Conservation (phyloP, 2,113 vertebrate genomes). For the Zingel zingel region DNA sequence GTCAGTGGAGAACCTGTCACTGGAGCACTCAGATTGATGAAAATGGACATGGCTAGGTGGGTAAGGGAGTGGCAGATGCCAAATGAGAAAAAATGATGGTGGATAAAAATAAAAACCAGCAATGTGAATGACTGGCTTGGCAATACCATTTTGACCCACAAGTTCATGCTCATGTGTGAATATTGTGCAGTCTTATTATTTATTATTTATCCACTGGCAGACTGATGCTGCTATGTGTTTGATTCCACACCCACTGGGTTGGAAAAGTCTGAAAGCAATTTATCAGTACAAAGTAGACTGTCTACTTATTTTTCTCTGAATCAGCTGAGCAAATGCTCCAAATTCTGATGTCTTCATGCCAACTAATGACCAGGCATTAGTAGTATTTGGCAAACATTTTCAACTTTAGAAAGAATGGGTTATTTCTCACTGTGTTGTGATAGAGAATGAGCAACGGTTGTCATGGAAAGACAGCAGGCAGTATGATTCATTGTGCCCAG, state of each 20-base stretch:
- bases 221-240: constrained; percentile 49
- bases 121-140: constrained; percentile 1
- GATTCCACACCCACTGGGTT: constrained; percentile 35
- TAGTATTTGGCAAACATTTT: constrained; percentile 51
- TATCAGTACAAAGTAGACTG: constrained; percentile 49
- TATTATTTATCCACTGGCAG: constrained; percentile 36
- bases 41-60: constrained; percentile 35
- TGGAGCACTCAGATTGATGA: constrained; percentile 54
- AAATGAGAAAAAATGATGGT: constrained; percentile 48
- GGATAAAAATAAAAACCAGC: constrained; percentile 18
- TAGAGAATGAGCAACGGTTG: constrained; percentile 50
- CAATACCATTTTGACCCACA: constrained; percentile 23
- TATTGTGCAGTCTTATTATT: constrained; percentile 13
- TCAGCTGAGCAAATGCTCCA: constrained; percentile 44
- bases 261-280: constrained; percentile 36
- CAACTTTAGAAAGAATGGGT: constrained; percentile 37
- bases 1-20: constrained; percentile 46
- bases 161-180: constrained; percentile 20
- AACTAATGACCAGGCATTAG: constrained; percentile 39
- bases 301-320: constrained; percentile 41
- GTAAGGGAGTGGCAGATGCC: constrained; percentile 50
- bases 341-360: constrained; percentile 47
- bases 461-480: constrained; percentile 55
- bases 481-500: constrained; percentile 41
- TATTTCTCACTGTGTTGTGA: constrained; percentile 42